Base-by-base conservation (phyloP, 2,888 invertebrate species). In the Thumatha senex region DNA sequence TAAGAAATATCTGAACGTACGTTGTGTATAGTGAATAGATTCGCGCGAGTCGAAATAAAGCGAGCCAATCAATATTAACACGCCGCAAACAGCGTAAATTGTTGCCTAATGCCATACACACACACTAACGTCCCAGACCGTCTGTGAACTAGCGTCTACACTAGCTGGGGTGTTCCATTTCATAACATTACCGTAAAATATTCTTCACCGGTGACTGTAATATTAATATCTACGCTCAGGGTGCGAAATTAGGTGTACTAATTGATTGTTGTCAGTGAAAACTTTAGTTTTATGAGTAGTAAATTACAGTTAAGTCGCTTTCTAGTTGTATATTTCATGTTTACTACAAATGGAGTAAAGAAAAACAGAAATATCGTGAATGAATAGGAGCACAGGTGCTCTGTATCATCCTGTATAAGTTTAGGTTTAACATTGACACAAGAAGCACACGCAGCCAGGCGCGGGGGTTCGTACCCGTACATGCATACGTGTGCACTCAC, bases 31-130 rank as follows among this genome's bases (percentile, higher is more conserved):
- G 81, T 76, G 79, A 80, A 87, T 88, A 85, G 86, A 88, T 86
- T 85, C 82, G 83, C 84, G 82, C 82, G 82, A 86, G 89, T 86
- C 86, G 85, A 89, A 91, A 90, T 91, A 91, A 89, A 90, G 89
- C 89, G 86, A 87, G 88, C 90, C 89, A 90, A 91, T 91, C 91
- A 91, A 91, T 91, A 91, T 90, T 89, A 90, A 91, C 90, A 91
- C 90, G 84, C 91, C 90, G 84, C 91, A 90, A 91, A 90, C 91
- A 90, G 89, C 89, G 91, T 90, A 90, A 91, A 91, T 90, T 89
- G 90, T 91, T 90, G 90, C 90, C 90, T 90, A 90, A 90, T 90
- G 89, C 89, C 84, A 78, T 76, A 77, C 83, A 77, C 89, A 68
- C 89, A 89, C 87, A 86, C 84, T 72, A 53, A 47, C 67, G 58